Evolutionary conservation across 2,113 vertebrate species (phyloP), one percentile per base, ranked within the genome.

Genomic region (Tonatia bakeri): DNA sequence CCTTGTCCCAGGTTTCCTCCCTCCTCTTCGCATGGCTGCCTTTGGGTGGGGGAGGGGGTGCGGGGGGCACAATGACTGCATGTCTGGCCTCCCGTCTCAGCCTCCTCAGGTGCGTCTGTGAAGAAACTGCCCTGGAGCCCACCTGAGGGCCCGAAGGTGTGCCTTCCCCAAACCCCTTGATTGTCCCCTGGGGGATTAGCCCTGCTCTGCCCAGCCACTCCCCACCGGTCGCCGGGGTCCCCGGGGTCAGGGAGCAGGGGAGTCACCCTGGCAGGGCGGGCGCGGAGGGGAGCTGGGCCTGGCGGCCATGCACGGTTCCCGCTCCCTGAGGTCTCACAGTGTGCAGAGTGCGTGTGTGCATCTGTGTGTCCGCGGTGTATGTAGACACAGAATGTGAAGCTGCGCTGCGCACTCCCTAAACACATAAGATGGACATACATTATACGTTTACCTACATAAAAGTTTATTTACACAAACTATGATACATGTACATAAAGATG

Each of bases 41-140:
- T 31, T 0, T 24, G 20, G 7, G 20, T 0, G 54, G 20, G 4
- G 19, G 2, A 20, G 13, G 4, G 20, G 11, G 54, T 14, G 13
- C 3, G 47, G 47, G 45, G 45, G 45, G 12, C 45, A 0, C 47
- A 7, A 5, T 14, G n/a, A 9, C 1, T 0, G 40, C 6, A 3
- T 65, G 26, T 20, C 59, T 2, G 15, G 28, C 54, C 65, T 59
- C 50, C n/a, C 56, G 0, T 19, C 61, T 17, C 22, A 9, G 33
- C 61, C 76, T 4, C 75, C 75, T 43, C 52, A 2, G 45, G 40
- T 15, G 43, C 12, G 16, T 61, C 75, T 84, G 17, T 59, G 64
- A 75, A 38, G 40, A 76, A 61, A 43, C 50, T 10, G 8, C 45
- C 4, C 16, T 14, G 11, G 38, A 24, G 47, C 40, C 86, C 50